A percentile compares a stretch with the other conserved stretches of the same genome.
Evolutionary conservation across 2,888 invertebrate species (phyloP).

Genomic region (Leptinotarsa peninsularis): DNA sequence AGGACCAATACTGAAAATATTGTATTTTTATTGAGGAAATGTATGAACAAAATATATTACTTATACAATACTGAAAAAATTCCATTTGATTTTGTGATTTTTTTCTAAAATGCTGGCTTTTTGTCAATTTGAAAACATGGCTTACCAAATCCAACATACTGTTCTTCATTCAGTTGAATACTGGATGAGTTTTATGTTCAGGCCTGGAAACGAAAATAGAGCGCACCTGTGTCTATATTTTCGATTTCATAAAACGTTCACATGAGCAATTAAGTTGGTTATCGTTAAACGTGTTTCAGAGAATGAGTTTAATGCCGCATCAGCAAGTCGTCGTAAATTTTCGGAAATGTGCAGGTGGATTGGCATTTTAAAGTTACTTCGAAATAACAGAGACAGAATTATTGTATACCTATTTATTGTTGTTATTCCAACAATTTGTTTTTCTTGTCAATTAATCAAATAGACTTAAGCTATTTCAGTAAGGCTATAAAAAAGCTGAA

Average conservation of each 20-base stretch:
- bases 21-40: neutral
- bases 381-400: conserved; percentile 2
- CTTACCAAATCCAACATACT: neutral
- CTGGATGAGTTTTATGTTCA: conserved; percentile 28
- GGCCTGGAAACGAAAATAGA: conserved; percentile 34
- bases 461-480: too few species aligned
- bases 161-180: neutral
- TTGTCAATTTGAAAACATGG: too few species aligned
- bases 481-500: too few species aligned
- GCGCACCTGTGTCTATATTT: conserved; percentile 39
- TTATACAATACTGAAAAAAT: neutral
- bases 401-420: neutral
- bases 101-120: too few species aligned
- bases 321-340: conserved; percentile 42
- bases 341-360: conserved; percentile 27
- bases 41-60: neutral
- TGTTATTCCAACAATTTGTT: neutral
- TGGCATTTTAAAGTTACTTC: conserved; percentile 17
- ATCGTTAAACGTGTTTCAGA: conserved; percentile 29
- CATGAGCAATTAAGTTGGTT: conserved; percentile 32
- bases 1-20: conserved; percentile 23
- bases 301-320: conserved; percentile 32
- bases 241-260: conserved; percentile 39
- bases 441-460: neutral
- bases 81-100: too few species aligned